phyloP scores from a whole-genome alignment of 2,113 vertebrate species.

The Poecilia latipinna region DNA sequence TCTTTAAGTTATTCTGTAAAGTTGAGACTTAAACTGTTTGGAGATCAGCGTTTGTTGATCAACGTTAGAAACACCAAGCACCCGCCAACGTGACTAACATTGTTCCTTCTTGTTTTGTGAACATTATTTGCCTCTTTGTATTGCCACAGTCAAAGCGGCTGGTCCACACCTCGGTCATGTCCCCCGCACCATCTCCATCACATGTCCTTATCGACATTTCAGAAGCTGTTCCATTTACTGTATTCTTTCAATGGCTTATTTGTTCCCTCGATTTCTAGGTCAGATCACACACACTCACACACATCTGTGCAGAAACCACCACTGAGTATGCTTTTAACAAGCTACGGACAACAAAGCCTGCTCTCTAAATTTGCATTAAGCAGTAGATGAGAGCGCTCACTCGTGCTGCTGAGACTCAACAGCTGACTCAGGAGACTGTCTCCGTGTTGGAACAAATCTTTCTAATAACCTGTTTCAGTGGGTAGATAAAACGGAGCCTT shows the following conservation, averaged over 20 bases:
- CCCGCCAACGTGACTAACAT: too few species aligned
- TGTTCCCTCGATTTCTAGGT: slow-evolving; percentile 45
- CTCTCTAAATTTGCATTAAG: slow-evolving; percentile 53
- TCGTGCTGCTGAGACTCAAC: slow-evolving; percentile 40
- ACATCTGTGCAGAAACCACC: slow-evolving; percentile 4
- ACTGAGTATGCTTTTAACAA: slow-evolving; percentile 31
- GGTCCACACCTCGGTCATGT: slow-evolving; percentile 54
- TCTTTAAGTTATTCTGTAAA: neutral
- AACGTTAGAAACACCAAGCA: neutral
- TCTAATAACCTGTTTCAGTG: slow-evolving; percentile 58
- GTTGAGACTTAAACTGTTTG: neutral
- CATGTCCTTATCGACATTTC: slow-evolving; percentile 28
- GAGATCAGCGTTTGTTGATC: neutral
- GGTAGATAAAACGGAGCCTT: slow-evolving; percentile 42
- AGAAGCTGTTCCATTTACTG: slow-evolving; percentile 14
- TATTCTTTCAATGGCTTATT: slow-evolving; percentile 11
- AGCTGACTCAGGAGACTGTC: slow-evolving; percentile 50
- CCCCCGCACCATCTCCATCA: slow-evolving; percentile 33
- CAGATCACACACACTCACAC: slow-evolving; percentile 23
- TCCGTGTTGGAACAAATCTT: slow-evolving; percentile 55
- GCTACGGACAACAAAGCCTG: slow-evolving; percentile 37
- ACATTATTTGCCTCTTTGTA: slow-evolving; percentile 27
- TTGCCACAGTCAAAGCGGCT: slow-evolving; percentile 20
- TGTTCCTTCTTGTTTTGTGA: slow-evolving; percentile 30
- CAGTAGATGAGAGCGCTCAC: slow-evolving; percentile 56